Evolutionary conservation across 2,888 invertebrate genomes (phyloP), one percentile per base, ranked within the genome.

Genomic region (Ferdinandea cuprea): DNA sequence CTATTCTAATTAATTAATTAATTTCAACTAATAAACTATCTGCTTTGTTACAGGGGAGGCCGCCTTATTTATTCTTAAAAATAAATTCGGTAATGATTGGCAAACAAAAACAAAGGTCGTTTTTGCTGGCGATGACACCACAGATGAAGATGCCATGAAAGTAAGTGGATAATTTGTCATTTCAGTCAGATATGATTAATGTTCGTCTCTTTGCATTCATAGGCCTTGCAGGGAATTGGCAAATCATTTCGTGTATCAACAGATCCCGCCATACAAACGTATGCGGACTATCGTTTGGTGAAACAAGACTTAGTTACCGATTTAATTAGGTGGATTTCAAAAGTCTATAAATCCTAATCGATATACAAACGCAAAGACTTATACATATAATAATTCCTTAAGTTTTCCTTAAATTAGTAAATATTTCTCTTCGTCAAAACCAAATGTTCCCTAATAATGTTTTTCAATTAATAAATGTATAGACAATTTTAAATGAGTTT

Each of bases 121-220:
- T 81, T 97, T 97, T 88, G 96, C 95, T 32, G 97, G 97, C 79
- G 97, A 97, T 90, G 97, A 97, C 90, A 94, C 93, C 71, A 97
- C 97, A 0, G 97, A 97, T 88, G 97, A 97, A 91, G 97, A 97
- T 90, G 97, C 96, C 37, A 97, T 97, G 96, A 92, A 93, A 93
- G 96, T 96, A 89, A 87, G 87, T 86, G 8, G n/a, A 17, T 25
- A 44, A 76, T 13, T 15, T 48, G 15, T 4, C 11, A 42, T 35
- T 15, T 50, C n/a, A 19, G 19, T 58, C 19, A 3, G 4, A 44
- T 11, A 21, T 21, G 9, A 44, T 44, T 44, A 44, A 44, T 44
- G 0, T 56, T 25, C 11, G 54, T 30, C 21, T 30, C 46, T 46
- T 65, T 19, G 6, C 19, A 30, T 19, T 48, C 11, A 15, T 85